Conservation (phyloP, 2,797 vertebrate genomes). For the Siniperca scherzeri region DNA sequence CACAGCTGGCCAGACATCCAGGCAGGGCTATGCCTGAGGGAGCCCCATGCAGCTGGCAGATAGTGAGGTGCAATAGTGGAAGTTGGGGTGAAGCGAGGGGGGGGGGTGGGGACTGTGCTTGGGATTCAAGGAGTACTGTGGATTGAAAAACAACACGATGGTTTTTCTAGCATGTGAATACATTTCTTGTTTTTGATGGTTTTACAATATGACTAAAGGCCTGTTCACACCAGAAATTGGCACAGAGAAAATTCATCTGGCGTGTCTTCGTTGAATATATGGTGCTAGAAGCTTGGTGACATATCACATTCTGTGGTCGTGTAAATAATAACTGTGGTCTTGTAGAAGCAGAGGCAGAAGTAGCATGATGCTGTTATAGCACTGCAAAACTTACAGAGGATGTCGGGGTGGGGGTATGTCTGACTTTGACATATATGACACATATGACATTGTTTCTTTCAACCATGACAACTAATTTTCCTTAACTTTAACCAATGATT, state of each 20-base stretch:
- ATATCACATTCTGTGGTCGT: no score
- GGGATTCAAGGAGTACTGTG: neutral
- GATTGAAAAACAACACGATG: conserved; percentile 31
- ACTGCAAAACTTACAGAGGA: no score
- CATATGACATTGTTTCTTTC: no score
- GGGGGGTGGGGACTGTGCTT: conserved; percentile 8
- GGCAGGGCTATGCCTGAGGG: conserved; percentile 75
- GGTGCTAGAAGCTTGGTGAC: neutral
- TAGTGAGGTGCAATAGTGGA: conserved; percentile 51
- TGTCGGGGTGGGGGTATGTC: no score
- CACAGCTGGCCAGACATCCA: conserved; percentile 82
- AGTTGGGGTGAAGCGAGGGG: conserved; percentile 27
- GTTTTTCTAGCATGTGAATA: neutral
- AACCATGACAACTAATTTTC: no score
- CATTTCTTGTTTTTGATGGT: neutral
- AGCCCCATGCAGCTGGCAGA: conserved; percentile 77
- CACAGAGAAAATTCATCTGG: neutral
- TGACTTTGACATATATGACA: no score
- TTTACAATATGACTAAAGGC: neutral
- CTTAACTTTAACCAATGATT: neutral
- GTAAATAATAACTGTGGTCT: no score
- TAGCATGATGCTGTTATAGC: no score
- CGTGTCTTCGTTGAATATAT: neutral
- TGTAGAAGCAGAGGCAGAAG: no score
- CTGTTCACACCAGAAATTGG: neutral